phyloP scores from a whole-genome alignment of 2,113 vertebrate genomes.

The Daboia siamensis region DNA sequence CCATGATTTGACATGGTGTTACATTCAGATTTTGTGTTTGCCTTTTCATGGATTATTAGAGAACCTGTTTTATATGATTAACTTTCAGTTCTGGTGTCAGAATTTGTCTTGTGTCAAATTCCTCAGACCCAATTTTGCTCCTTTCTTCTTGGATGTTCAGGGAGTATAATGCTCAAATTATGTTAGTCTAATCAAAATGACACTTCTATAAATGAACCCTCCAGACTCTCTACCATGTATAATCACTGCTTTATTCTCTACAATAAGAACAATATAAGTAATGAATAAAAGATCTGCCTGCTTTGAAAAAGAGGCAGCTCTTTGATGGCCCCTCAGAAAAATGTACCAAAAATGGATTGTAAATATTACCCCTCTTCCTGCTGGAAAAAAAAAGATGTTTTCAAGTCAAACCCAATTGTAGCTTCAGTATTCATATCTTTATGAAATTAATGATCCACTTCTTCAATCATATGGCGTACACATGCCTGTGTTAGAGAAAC shows the following conservation, averaged over 20 bases:
- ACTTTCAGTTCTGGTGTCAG: not conserved
- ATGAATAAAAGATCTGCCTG: not conserved
- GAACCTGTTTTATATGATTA: slow-evolving; percentile 19
- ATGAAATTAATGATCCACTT: not conserved
- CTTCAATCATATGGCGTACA: not conserved
- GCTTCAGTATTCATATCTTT: not conserved
- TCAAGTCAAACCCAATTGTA: not conserved
- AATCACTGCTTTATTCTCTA: not conserved
- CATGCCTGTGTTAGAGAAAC: not conserved
- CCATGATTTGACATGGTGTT: not conserved
- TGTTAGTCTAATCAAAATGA: not conserved
- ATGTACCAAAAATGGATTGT: slow-evolving; percentile 19
- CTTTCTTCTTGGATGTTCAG: not conserved
- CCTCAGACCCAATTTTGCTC: not conserved
- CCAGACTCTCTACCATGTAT: not conserved
- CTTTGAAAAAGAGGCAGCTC: not conserved
- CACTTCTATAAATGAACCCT: not conserved
- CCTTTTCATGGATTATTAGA: not conserved
- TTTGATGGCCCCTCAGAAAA: not conserved
- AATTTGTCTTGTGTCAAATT: not conserved
- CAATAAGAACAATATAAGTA: not conserved
- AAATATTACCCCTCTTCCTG: slow-evolving; percentile 12
- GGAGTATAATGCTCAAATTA: slow-evolving; percentile 12
- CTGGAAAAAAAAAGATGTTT: slow-evolving; percentile 3
- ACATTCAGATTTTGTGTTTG: not conserved